Base-by-base conservation (phyloP, 1,140 invertebrate species). In the Coelopa frigida region DNA sequence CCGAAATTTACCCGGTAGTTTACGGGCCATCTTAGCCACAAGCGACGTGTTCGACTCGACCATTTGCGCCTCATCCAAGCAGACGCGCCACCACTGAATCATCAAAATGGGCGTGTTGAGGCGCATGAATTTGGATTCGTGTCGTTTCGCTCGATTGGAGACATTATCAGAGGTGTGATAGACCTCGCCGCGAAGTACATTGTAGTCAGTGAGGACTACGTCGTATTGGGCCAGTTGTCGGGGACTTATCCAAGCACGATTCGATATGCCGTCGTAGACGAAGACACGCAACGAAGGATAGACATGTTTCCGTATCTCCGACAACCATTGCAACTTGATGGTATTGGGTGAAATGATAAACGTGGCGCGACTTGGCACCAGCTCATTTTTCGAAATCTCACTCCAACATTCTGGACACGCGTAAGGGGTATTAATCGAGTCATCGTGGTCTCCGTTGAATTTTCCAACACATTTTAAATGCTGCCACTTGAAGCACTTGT, bases 51-150 rank as follows among this genome's bases (percentile, higher is more conserved):
- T 56, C 49, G 73, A 73, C 64, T 88, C 86, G 2, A 88, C 84
- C 76, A 87, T 86, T 71, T 90, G 87, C 29, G 85, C 86, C 73
- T 90, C 87, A 72, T 90, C 87, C 11, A 89, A 68, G 61, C 83
- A 86, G 20, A 88, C 71, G 31, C 87, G 73, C 85, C 84, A 89
- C 83, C 83, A 90, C 38, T 81, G 65, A 1, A 89, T 72, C 57
- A 76, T 74, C 2, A 76, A 67, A 1, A 89, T 62, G 5, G 87
- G 84, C 22, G 78, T 75, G 5, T 73, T 73, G 8, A 74, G 69
- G 1, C 54, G 53, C 48, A 68, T 58, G 32, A 54, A 65, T 4
- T 38, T 36, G 35, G 52, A 49, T 29, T 60, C 44, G 24, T 53
- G 53, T 3, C 64, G 54, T 48, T 61, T 50, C 6, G 40, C 46